Conservation (phyloP, 2,888 invertebrate species). For the Itoplectis maculator region DNA sequence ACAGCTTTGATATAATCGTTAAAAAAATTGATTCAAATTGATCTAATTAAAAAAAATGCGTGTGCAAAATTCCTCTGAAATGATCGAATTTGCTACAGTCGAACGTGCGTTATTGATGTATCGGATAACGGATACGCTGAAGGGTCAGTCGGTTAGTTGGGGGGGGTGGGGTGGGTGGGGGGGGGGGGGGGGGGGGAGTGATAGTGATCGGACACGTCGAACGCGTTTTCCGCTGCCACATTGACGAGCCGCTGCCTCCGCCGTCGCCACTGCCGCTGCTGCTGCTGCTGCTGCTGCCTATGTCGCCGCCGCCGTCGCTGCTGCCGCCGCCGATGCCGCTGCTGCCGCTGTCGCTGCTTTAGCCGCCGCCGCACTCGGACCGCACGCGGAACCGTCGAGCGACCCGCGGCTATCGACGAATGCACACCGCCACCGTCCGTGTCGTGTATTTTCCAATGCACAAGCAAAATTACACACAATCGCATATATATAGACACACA, state of each 20-base stretch:
- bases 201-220: not conserved
- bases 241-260: not conserved
- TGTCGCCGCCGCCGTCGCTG: not conserved
- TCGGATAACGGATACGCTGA: slow-evolving; percentile 17
- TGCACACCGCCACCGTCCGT: slow-evolving; percentile 6
- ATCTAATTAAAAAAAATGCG: too few relatives aligned
- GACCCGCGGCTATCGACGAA: slow-evolving; percentile 29
- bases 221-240: slow-evolving; percentile 31
- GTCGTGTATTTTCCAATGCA: too few relatives aligned
- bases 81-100: not conserved
- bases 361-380: slow-evolving; percentile 32
- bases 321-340: not conserved
- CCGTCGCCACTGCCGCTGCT: not conserved
- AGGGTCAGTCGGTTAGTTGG: too few relatives aligned
- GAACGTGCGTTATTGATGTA: not conserved
- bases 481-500: not conserved
- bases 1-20: too few relatives aligned
- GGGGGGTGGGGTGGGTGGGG: too few relatives aligned
- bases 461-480: too few relatives aligned
- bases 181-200: too few relatives aligned
- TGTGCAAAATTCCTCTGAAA: too few relatives aligned
- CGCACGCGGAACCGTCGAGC: slow-evolving; percentile 28
- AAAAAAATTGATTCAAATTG: too few relatives aligned
- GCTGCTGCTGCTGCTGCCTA: slow-evolving; percentile 9
- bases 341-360: slow-evolving; percentile 8